These are phyloP conservation scores for Ariopsis seemanni DNA, from an alignment of 2,113 vertebrate species.

Conservation along the genomic window DNA sequence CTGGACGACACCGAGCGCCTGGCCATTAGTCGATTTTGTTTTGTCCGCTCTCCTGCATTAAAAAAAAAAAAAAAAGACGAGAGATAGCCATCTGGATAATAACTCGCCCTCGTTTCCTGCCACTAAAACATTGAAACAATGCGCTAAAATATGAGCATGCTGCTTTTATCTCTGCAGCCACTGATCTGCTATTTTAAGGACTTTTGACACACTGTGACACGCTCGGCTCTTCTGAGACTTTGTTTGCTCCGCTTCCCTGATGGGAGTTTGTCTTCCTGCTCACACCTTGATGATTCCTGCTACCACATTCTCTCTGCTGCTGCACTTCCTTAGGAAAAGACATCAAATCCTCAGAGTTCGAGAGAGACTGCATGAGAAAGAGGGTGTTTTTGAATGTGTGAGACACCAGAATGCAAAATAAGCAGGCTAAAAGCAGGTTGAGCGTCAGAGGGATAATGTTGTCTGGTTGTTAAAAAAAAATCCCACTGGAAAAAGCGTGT, in stretches of 20 bases:
- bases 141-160: constrained; percentile 2
- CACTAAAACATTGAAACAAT: constrained; percentile 34
- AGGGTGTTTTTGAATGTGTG: not conserved
- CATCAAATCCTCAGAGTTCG: constrained; percentile 17
- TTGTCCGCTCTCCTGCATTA: constrained; percentile 2
- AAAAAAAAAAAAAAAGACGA: constrained; percentile 1
- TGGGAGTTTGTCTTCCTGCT: constrained; percentile 6
- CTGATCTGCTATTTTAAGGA: constrained; percentile 43
- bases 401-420: constrained; percentile 29
- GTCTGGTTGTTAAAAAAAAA: constrained; percentile 20
- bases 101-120: constrained; percentile 47
- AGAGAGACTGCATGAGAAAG: not conserved
- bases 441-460: constrained; percentile 9
- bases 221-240: constrained; percentile 23
- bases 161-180: constrained; percentile 23
- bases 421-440: not conserved
- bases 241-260: constrained; percentile 14
- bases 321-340: constrained; percentile 45
- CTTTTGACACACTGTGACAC: constrained; percentile 37
- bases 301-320: constrained; percentile 31
- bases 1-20: not conserved
- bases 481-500: constrained; percentile 30
- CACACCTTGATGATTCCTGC: constrained; percentile 36
- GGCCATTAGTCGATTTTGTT: constrained; percentile 18
- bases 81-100: constrained; percentile 51